phyloP scores from a whole-genome alignment of 2,113 vertebrate species.

The Columba livia region DNA sequence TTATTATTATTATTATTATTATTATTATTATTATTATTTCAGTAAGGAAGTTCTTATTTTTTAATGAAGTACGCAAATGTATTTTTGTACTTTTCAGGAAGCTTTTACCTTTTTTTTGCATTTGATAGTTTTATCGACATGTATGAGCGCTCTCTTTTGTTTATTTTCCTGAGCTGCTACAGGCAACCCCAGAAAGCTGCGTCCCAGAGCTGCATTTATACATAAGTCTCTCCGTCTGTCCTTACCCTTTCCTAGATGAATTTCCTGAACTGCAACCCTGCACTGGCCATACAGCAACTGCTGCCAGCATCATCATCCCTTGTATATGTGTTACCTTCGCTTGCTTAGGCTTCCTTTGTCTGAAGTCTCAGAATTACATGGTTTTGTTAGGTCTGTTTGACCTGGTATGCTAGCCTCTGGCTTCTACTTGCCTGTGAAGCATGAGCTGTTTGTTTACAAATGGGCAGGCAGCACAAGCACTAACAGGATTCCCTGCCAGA shows the following conservation, averaged over 20 bases:
- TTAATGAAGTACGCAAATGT: not conserved
- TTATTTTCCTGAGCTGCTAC: not conserved
- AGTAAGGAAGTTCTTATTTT: not conserved
- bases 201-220: not conserved
- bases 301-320: not conserved
- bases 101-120: not conserved
- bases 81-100: not conserved
- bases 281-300: too few relatives aligned
- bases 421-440: not conserved
- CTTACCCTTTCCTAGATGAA: not conserved
- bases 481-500: not conserved
- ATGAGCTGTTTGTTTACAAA: not conserved
- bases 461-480: not conserved
- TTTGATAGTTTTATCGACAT: not conserved
- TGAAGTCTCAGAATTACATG: not conserved
- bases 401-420: not conserved
- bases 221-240: not conserved
- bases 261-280: not conserved
- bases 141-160: not conserved
- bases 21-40: not conserved
- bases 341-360: not conserved
- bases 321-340: not conserved
- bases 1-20: too few relatives aligned
- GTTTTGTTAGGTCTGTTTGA: not conserved
- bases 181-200: not conserved